Evolutionary conservation across 2,888 invertebrate genomes (phyloP), one percentile per base, ranked within the genome.

Genomic region (Xylota segnis): DNA sequence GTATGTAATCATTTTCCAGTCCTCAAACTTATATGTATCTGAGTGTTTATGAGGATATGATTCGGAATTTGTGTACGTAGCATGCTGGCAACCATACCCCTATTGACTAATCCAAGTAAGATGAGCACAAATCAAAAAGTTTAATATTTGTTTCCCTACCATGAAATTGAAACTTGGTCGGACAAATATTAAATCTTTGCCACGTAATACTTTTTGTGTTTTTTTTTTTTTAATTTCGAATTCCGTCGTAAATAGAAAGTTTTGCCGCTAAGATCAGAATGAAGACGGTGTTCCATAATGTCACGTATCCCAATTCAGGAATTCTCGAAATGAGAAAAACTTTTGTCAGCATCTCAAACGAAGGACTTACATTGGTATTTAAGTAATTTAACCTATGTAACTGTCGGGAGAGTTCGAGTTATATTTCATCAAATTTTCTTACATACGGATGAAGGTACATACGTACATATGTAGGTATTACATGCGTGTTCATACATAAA

Each of bases 251-350:
- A 34, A 23, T 4, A 27, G 29, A 52, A 66, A 66, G 37, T 65
- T 65, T 23, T 23, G 0, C n/a, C 14, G 4, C 47, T 10, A n/a
- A 23, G 37, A 52, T 37, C 18, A n/a, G 14, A n/a, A 66, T 23
- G 43, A 43, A 27, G 23, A 37, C 18, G 23, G 4, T 16, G 50
- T 14, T 37, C 37, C 47, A 16, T 27, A 37, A 10, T 71, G 37
- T 71, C 71, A 72, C 59, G 71, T 72, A 72, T 5, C 47, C 59
- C 37, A 59, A 71, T 59, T 59, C 59, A 59, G 50, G 47, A 14
- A 47, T 71, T 45, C 45, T 32, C 58, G 32, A 34, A 65, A 18
- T 37, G 58, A 58, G 37, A 37, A 58, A 18, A 63, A 23, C 0
- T 59, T 72, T 72, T 50, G 47, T 12, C 50, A 58, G 58, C 45